Evolutionary conservation across 2,797 vertebrate genomes (phyloP).

Genomic region (Sphenopsis melanotis): DNA sequence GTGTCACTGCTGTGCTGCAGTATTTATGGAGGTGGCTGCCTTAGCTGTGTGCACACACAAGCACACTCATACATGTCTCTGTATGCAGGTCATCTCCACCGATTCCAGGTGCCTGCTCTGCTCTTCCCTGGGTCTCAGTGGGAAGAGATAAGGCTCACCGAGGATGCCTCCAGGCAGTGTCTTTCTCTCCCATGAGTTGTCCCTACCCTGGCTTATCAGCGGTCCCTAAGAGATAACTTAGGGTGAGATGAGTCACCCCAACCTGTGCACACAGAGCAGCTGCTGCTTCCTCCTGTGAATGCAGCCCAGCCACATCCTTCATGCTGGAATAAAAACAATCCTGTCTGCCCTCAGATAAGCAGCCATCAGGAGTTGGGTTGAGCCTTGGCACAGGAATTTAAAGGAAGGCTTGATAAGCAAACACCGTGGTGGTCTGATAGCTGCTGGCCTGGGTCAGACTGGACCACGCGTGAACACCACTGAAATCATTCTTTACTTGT

Average conservation of each 20-base stretch:
- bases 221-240: background rate
- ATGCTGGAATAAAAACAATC: background rate
- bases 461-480: fast-evolving
- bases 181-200: background rate
- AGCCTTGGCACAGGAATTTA: background rate
- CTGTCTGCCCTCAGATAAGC: background rate
- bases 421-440: background rate
- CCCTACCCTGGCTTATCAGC: background rate
- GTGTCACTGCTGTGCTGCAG: background rate
- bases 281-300: background rate
- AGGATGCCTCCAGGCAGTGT: background rate
- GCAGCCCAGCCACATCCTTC: background rate
- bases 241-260: background rate
- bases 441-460: background rate
- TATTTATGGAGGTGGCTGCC: background rate
- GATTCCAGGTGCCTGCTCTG: background rate
- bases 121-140: background rate
- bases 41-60: background rate
- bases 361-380: background rate
- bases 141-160: background rate
- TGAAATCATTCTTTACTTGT: background rate
- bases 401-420: background rate
- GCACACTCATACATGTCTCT: background rate
- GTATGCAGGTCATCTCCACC: background rate
- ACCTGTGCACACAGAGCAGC: background rate